Base-by-base conservation (phyloP, 2,797 vertebrate genomes). In the Phalanger gymnotis region DNA sequence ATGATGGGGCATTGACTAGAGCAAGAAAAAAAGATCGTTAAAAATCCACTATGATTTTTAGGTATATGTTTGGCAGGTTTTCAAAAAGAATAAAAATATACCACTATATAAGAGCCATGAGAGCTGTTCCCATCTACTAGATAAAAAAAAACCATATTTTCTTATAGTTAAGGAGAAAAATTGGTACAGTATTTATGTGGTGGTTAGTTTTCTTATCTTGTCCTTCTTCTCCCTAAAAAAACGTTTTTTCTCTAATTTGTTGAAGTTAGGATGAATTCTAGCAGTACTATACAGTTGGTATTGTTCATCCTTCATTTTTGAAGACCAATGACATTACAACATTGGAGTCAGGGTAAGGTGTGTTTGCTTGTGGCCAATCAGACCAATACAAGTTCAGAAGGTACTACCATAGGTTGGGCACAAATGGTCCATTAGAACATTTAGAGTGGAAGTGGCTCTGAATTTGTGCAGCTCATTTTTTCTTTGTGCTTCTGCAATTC, bases 1-100 rank as follows among this genome's bases (percentile, higher is more conserved):
- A 94, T 98, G 93, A 96, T 40, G 91, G 95, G 94, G 93, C 95
- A 94, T 96, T 96, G 97, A 90, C 54, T 90, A 94, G 93, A 96
- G 28, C 53, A 97, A 96, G 52, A 9, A 92, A 96, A 90, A 40
- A 40, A 97, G 56, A 56, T 54, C 57, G 10, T 91, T 61, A 95
- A 92, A 95, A 94, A 95, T 96, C 47, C 66, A 81, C 92, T 95
- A 73, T 94, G 58, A 56, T 95, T 96, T 97, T 96, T 81, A 89
- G 56, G 94, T 92, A 54, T 28, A 93, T 53, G 28, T 81, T 91
- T 54, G 87, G 66, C 92, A 96, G 22, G 92, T 95, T 96, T 97
- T 96, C 93, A 53, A 90, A 90, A 53, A 52, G 90, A 31, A 54
- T 14, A 52, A 90, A 90, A 27, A 30, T 30, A 3, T 54, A 53